Conservation (phyloP, 1,140 invertebrate genomes). For the Magallana ariakensis region DNA sequence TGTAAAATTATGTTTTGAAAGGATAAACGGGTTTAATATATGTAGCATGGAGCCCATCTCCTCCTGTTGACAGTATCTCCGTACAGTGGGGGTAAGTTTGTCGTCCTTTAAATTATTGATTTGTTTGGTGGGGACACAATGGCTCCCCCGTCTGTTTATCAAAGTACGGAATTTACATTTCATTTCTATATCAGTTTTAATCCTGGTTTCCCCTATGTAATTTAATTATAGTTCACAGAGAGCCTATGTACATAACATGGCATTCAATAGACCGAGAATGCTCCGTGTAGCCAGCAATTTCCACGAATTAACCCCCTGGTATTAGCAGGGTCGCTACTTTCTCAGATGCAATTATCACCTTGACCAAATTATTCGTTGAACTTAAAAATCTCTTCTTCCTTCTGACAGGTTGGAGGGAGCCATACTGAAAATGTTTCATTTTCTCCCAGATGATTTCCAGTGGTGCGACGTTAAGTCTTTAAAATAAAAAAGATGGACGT, state of each 20-base stretch:
- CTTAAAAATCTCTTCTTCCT: neutral
- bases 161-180: constrained; percentile 22
- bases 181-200: constrained; percentile 37
- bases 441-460: neutral
- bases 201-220: constrained; percentile 21
- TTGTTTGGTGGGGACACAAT: constrained; percentile 30
- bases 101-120: constrained; percentile 28
- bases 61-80: neutral
- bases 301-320: neutral
- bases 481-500: neutral
- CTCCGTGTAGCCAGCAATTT: neutral
- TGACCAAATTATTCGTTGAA: neutral
- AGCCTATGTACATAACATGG: constrained; percentile 3
- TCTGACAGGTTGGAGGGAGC: neutral
- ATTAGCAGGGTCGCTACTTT: neutral
- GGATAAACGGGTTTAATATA: constrained; percentile 34
- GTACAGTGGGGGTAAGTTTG: constrained; percentile 1
- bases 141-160: constrained; percentile 31
- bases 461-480: neutral
- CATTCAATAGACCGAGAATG: constrained; percentile 12
- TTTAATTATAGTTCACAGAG: constrained; percentile 13
- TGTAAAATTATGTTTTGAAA: constrained; percentile 35
- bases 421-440: neutral
- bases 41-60: neutral
- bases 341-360: constrained; percentile 18